Conservation (phyloP, 2,113 vertebrate species). For the Dromas ardeola region DNA sequence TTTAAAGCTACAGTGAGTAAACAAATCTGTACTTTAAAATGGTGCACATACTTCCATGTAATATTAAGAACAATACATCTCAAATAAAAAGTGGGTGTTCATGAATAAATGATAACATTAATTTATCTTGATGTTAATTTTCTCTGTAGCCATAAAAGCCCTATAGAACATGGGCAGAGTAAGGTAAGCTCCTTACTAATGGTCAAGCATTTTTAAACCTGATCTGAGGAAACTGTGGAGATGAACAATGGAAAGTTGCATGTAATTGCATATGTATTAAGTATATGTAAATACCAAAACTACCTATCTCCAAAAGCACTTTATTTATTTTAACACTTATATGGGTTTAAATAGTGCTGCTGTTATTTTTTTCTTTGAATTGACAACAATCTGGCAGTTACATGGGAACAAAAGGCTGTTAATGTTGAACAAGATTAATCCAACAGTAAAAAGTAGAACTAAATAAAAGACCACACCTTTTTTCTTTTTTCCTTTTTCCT, state of each 20-base stretch:
- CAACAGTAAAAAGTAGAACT: not conserved
- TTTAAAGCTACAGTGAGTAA: not conserved
- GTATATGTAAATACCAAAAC: not conserved
- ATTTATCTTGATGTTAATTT: not conserved
- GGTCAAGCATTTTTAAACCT: not conserved
- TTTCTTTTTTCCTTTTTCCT: not conserved
- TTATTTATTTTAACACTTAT: not conserved
- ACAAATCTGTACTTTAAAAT: not conserved
- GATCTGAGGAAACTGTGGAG: not conserved
- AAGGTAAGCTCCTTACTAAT: not conserved
- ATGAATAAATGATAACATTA: not conserved
- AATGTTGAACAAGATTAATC: not conserved
- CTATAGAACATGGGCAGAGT: not conserved
- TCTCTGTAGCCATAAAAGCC: not conserved
- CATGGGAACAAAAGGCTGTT: not conserved
- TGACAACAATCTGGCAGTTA: not conserved
- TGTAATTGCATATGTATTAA: fast-evolving
- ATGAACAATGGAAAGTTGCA: not conserved
- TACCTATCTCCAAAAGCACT: not conserved
- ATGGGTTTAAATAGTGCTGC: not conserved
- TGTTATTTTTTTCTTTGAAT: not conserved
- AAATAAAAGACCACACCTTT: not conserved
- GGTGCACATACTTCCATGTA: not conserved
- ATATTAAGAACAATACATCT: not conserved
- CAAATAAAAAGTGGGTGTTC: not conserved